These are phyloP conservation scores for Littorina saxatilis DNA, from an alignment of 1,140 invertebrate species.

Conservation along the genomic window DNA sequence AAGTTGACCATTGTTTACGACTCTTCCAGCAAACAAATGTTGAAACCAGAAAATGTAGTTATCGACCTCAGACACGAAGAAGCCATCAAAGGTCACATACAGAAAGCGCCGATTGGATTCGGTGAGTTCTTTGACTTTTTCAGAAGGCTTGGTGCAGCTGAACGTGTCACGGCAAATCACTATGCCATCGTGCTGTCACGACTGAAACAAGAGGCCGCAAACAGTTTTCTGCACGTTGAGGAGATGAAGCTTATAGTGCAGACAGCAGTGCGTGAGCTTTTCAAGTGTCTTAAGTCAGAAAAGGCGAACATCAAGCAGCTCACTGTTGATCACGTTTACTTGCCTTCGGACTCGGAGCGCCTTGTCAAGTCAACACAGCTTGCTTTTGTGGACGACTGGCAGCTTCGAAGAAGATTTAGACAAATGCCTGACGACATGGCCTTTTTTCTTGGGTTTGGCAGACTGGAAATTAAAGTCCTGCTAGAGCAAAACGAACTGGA, in stretches of 20 bases:
- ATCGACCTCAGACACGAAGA: slow-evolving; percentile 48
- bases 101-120: slow-evolving; percentile 51
- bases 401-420: slow-evolving; percentile 21
- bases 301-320: background rate
- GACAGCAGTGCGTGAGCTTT: slow-evolving; percentile 52
- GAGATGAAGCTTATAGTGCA: slow-evolving; percentile 45
- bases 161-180: slow-evolving; percentile 41
- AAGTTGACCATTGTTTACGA: slow-evolving; percentile 43
- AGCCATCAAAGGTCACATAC: slow-evolving; percentile 55
- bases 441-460: slow-evolving; percentile 44
- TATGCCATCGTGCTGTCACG: slow-evolving; percentile 50
- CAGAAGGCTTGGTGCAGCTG: slow-evolving; percentile 50
- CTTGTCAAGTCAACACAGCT: slow-evolving; percentile 42
- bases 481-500: slow-evolving; percentile 30
- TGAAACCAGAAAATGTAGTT: slow-evolving; percentile 51
- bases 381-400: slow-evolving; percentile 39
- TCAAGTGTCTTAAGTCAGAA: slow-evolving; percentile 22
- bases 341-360: slow-evolving; percentile 44
- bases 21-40: slow-evolving; percentile 41
- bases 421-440: background rate
- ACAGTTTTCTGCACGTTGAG: slow-evolving; percentile 52
- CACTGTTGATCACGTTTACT: slow-evolving; percentile 44
- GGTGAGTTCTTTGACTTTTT: slow-evolving; percentile 55
- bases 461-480: slow-evolving; percentile 35
- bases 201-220: slow-evolving; percentile 34